A percentile compares a stretch with the other conserved stretches of the same genome.
phyloP scores from a whole-genome alignment of 2,888 invertebrate species.

The Oeneis ivallda region DNA sequence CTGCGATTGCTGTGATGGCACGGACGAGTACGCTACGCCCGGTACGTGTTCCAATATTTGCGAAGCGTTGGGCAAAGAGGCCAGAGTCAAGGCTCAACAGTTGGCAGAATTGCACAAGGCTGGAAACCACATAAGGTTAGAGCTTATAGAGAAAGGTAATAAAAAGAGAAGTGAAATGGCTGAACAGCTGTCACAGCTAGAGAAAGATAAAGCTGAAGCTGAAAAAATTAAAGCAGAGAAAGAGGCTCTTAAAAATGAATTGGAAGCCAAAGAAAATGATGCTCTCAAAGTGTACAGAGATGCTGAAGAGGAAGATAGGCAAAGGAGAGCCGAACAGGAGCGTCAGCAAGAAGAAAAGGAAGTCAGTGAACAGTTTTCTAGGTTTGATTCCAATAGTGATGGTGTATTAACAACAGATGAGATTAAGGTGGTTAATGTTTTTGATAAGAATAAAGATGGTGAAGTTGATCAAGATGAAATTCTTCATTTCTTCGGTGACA shows the following conservation, averaged over 20 bases:
- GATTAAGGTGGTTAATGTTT: constrained; percentile 86
- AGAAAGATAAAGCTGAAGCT: constrained; percentile 88
- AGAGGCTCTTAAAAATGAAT: constrained; percentile 85
- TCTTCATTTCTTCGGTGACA: constrained; percentile 86
- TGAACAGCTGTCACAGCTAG: constrained; percentile 85
- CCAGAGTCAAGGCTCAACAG: constrained; percentile 87
- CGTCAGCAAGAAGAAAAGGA: constrained; percentile 81
- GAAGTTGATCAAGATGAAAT: constrained; percentile 94
- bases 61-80: constrained; percentile 88
- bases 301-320: constrained; percentile 84
- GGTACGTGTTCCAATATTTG: constrained; percentile 89
- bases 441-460: constrained; percentile 95
- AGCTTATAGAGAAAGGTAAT: constrained; percentile 89
- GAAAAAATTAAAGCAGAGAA: constrained; percentile 90
- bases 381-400: constrained; percentile 91
- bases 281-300: constrained; percentile 89
- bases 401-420: constrained; percentile 86
- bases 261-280: constrained; percentile 87
- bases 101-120: constrained; percentile 87
- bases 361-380: constrained; percentile 87
- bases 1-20: constrained; percentile 96
- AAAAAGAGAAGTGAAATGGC: constrained; percentile 87
- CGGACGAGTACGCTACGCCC: constrained; percentile 88
- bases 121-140: constrained; percentile 88
- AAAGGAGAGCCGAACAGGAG: constrained; percentile 82